phyloP scores from a whole-genome alignment of 2,888 invertebrate genomes.

The Eilema sororculum region DNA sequence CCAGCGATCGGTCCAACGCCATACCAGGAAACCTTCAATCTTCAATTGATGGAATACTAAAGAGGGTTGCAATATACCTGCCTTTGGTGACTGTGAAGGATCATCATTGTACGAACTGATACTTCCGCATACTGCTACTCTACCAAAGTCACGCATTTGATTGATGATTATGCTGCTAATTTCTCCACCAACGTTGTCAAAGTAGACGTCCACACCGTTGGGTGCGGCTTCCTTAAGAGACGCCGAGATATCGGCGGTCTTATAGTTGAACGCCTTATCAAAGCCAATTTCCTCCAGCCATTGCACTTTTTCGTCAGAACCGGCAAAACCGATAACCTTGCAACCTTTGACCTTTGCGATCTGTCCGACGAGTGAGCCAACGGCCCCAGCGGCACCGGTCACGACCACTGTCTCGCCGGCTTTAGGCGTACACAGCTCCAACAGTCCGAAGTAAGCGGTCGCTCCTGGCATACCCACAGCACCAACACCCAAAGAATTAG shows the following conservation, averaged over 20 bases:
- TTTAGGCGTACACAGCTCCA: constrained; percentile 90
- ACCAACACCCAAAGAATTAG: constrained; percentile 87
- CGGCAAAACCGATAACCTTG: constrained; percentile 90
- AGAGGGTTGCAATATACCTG: constrained; percentile 75
- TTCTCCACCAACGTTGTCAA: constrained; percentile 91
- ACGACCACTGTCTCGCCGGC: constrained; percentile 90
- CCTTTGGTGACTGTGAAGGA: constrained; percentile 24
- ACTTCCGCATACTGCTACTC: constrained; percentile 79
- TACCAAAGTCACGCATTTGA: constrained; percentile 87
- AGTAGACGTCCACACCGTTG: constrained; percentile 90
- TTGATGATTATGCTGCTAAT: constrained; percentile 85
- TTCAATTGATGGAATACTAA: constrained; percentile 83
- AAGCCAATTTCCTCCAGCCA: constrained; percentile 90
- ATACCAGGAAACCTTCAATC: constrained; percentile 28
- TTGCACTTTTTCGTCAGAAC: constrained; percentile 90
- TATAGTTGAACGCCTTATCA: constrained; percentile 91
- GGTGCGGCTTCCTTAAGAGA: constrained; percentile 85
- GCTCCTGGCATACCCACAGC: constrained; percentile 90
- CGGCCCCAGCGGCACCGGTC: constrained; percentile 91
- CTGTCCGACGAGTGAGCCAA: constrained; percentile 91
- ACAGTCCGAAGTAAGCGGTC: constrained; percentile 91
- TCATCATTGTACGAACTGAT: constrained; percentile 29
- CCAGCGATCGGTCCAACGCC: constrained; percentile 86
- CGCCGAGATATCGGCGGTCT: constrained; percentile 84
- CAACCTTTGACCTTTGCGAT: constrained; percentile 90